Evolutionary conservation across 2,888 invertebrate genomes (phyloP).

Genomic region (Galerucella pusilla): DNA sequence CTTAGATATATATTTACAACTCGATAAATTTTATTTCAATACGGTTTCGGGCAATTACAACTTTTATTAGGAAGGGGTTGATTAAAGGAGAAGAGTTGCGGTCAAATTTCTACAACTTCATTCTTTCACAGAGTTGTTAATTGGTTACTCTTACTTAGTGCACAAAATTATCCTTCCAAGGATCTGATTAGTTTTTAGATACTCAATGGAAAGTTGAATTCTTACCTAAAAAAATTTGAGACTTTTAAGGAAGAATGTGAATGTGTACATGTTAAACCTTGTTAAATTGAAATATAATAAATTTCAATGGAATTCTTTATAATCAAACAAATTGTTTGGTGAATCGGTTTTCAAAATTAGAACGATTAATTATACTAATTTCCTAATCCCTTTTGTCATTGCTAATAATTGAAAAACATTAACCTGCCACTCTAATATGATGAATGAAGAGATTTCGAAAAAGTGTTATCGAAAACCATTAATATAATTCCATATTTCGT

Average conservation of each 20-base stretch:
- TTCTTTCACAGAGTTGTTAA: neutral
- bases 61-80: constrained; percentile 32
- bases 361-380: constrained; percentile 2
- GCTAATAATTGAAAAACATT: constrained; percentile 38
- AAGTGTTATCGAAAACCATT: constrained; percentile 49
- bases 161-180: too few relatives aligned
- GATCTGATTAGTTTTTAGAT: too few relatives aligned
- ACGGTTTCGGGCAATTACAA: constrained; percentile 49
- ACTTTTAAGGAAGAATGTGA: too few relatives aligned
- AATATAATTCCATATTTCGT: constrained; percentile 50
- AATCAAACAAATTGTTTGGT: neutral
- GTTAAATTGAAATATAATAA: too few relatives aligned
- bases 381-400: constrained; percentile 11
- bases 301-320: neutral
- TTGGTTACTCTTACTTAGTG: too few relatives aligned
- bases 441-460: constrained; percentile 36
- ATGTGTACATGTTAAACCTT: too few relatives aligned
- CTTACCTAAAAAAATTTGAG: too few relatives aligned
- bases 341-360: neutral
- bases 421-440: constrained; percentile 39
- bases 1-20: constrained; percentile 62
- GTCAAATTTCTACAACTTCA: neutral
- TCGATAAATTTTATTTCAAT: constrained; percentile 63
- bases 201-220: too few relatives aligned
- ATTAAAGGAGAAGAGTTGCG: constrained; percentile 20